Evolutionary conservation across 2,113 vertebrate genomes (phyloP).

Genomic region (Danio rerio): GRCz12tu NC_133183.1:52159501-52160000

Average conservation of each 20-base stretch:
- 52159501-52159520: too few species aligned
- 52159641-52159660: not conserved
- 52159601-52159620: too few species aligned
- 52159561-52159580: too few species aligned
- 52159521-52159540: too few species aligned
- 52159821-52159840: conserved; percentile 41
- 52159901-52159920: not conserved
- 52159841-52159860: not conserved
- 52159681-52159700: conserved; percentile 38
- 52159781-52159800: conserved; percentile 11
- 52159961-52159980: not conserved
- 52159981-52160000: not conserved
- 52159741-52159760: conserved; percentile 8
- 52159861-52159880: not conserved
- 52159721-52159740: conserved; percentile 50
- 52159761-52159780: not conserved
- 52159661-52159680: not conserved
- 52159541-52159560: too few species aligned
- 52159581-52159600: too few species aligned
- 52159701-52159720: conserved; percentile 62
- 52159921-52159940: conserved; percentile 10
- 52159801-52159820: conserved; percentile 24
- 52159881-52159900: conserved; percentile 8
- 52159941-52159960: conserved; percentile 2
- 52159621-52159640: too few species aligned